Percentiles rank a stretch among this genome's conserved stretches.
These are phyloP conservation scores for Pangasius krempfi DNA, from an alignment of 2,797 vertebrate species.

Conservation along the genomic window DNA sequence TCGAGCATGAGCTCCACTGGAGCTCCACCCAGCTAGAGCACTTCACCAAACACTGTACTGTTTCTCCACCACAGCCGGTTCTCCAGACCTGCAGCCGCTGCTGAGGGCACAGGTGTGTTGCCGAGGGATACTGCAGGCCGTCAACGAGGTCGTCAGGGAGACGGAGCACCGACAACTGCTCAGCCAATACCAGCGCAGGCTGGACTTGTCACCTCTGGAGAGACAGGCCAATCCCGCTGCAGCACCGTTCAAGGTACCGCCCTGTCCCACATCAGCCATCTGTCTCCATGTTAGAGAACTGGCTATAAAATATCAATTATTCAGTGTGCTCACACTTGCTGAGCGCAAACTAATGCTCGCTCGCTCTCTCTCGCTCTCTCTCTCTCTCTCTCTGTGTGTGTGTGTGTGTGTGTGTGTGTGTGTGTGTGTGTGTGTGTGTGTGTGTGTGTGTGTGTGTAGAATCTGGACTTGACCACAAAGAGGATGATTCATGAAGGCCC, in stretches of 20 bases:
- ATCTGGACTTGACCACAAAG: constrained; percentile 85
- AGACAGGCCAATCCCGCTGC: constrained; percentile 78
- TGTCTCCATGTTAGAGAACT: background rate
- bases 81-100: constrained; percentile 80
- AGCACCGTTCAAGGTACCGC: constrained; percentile 84
- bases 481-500: constrained; percentile 92
- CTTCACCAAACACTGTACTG: background rate
- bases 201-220: constrained; percentile 81
- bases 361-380: background rate
- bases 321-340: background rate
- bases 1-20: background rate
- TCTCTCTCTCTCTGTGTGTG: background rate
- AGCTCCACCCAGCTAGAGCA: background rate
- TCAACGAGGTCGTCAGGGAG: constrained; percentile 87
- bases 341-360: background rate
- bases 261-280: background rate
- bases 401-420: too few species aligned
- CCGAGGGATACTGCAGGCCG: constrained; percentile 84
- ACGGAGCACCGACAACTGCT: constrained; percentile 85
- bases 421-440: too few species aligned
- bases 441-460: constrained; percentile 74
- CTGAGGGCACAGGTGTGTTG: constrained; percentile 83
- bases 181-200: constrained; percentile 87
- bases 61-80: constrained; percentile 66
- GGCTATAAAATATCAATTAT: constrained; percentile 3